Conservation (phyloP, 2,888 invertebrate species). For the Melieria crassipennis region DNA sequence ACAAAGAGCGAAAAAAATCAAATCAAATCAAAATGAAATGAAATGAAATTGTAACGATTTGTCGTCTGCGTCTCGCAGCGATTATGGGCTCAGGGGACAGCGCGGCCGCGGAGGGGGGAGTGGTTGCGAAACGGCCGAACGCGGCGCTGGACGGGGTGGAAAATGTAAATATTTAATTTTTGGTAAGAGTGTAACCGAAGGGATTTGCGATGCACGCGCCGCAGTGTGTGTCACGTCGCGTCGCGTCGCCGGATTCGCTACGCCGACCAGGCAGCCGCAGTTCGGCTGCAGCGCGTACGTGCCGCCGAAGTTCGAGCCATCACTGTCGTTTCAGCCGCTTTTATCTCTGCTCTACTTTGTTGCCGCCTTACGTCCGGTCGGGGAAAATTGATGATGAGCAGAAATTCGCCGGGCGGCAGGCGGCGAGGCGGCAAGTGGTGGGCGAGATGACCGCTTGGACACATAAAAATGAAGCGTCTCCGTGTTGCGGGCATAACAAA, state of each 20-base stretch:
- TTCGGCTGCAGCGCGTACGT: no score
- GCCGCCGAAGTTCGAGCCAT: no score
- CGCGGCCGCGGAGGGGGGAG: not conserved
- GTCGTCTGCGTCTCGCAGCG: not conserved
- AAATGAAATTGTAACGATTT: conserved; percentile 27
- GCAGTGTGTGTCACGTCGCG: conserved; percentile 3
- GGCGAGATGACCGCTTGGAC: no score
- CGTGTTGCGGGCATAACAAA: no score
- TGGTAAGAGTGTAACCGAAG: conserved; percentile 57
- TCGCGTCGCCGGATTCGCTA: no score
- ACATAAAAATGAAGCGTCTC: no score
- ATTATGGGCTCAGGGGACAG: not conserved
- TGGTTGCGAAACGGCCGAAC: no score
- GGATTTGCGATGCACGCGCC: conserved; percentile 55
- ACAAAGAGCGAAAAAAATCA: not conserved
- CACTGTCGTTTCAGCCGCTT: no score
- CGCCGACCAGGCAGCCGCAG: no score
- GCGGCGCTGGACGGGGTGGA: not conserved
- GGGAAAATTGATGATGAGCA: not conserved
- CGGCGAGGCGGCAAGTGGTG: no score
- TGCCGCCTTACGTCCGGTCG: no score
- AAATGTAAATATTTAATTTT: conserved; percentile 58
- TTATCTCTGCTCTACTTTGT: no score
- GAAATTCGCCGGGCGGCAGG: not conserved
- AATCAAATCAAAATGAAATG: conserved; percentile 18